Evolutionary conservation across 2,113 vertebrate species (phyloP), one percentile per base, ranked within the genome.

Genomic region (Centropristis striata): DNA sequence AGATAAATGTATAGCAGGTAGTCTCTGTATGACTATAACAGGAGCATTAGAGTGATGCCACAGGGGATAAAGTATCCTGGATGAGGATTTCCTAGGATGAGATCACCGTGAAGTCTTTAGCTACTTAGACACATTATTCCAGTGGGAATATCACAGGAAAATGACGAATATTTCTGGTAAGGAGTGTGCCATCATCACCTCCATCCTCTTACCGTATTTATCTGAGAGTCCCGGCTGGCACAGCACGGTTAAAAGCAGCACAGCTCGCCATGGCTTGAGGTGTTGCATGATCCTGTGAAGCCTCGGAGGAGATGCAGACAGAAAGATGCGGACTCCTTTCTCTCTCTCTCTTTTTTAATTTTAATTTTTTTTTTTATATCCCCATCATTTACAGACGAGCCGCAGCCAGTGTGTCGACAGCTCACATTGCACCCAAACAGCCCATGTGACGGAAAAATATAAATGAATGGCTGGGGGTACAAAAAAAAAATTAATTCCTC

Each of bases 151-250:
- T 51, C 23, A 47, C 37, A 28, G 44, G 12, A 59, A 37, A 12
- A 37, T 32, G 47, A 53, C 13, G 12, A 8, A 11, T 49, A 39
- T 54, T 53, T 51, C 10, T 11, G 55, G 20, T 20, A 12, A 44
- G 15, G 46, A 28, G 14, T 0, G 2, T 37, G 25, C 16, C 59
- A 75, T 25, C 53, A 27, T 28, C 78, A 39, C 3, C 18, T 7
- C 1, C 36, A 4, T 49, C 42, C 20, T 57, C 88, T 92, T 87
- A 94, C 93, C 93, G 78, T 93, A 93, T 91, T 86, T 94, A 16
- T 92, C 91, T 15, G 90, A 89, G 58, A n/a, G 18, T 25, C 86
- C 90, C 0, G 82, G 65, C 15, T 86, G 90, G 61, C 75, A 87
- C 53, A 92, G 68, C 53, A 46, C 74, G 41, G 81, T 71, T 5